A percentile compares a stretch with the other conserved stretches of the same genome.
Conservation (phyloP, 53 echinoderm and acorn worm genomes). For the Arbacia lixula region DNA sequence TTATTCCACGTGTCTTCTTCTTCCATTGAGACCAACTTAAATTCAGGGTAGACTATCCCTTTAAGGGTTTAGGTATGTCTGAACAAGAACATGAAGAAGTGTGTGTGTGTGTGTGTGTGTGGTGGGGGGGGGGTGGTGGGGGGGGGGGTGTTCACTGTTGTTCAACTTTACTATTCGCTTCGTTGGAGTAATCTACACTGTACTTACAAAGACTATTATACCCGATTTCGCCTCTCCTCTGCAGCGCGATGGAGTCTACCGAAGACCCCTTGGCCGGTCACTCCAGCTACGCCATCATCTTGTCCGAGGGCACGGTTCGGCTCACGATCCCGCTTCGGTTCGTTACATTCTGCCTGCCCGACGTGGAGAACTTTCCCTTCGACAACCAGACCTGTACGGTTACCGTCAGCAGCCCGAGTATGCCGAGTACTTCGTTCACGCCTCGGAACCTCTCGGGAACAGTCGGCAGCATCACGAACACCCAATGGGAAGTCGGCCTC, state of each 20-base stretch:
- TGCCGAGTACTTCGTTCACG: constrained; percentile 21
- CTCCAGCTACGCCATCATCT: neutral
- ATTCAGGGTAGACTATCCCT: too few species aligned
- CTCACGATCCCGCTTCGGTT: neutral
- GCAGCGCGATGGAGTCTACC: constrained; percentile 10
- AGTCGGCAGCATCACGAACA: neutral
- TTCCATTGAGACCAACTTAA: too few species aligned
- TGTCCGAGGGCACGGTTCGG: neutral
- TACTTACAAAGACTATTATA: too few species aligned
- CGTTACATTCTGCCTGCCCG: constrained; percentile 16
- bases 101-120: too few species aligned
- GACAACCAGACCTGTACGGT: constrained; percentile 41
- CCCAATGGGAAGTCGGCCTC: constrained; percentile 22
- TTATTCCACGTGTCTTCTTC: too few species aligned
- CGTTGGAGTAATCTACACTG: too few species aligned
- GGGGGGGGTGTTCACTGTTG: too few species aligned
- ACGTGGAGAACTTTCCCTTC: constrained; percentile 41
- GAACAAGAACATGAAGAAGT: too few species aligned
- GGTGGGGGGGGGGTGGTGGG: too few species aligned
- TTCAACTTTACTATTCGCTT: too few species aligned
- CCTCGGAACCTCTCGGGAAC: constrained; percentile 3
- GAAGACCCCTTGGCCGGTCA: constrained; percentile 11
- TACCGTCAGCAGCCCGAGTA: constrained; percentile 19
- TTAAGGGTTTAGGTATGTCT: too few species aligned
- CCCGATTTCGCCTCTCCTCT: neutral